Evolutionary conservation across 2,888 invertebrate species (phyloP).

Genomic region (Cacoxenus indagator): DNA sequence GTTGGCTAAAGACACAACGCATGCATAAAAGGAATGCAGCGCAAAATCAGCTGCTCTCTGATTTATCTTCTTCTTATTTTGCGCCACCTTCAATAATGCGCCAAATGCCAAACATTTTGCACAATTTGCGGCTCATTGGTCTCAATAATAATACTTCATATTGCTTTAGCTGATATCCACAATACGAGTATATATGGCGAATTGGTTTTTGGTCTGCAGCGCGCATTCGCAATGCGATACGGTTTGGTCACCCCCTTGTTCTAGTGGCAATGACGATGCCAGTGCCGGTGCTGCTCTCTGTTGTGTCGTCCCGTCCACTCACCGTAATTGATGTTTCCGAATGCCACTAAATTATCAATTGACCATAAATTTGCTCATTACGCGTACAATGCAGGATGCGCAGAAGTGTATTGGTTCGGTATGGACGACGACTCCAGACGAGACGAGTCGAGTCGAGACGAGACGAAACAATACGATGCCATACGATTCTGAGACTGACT

Average conservation of each 20-base stretch:
- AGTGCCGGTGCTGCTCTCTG: background rate
- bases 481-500: slow-evolving; percentile 25
- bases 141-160: slow-evolving; percentile 67
- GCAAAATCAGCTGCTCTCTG: background rate
- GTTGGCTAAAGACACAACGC: too few relatives aligned
- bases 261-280: slow-evolving; percentile 5
- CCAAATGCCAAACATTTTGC: slow-evolving; percentile 62
- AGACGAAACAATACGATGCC: background rate
- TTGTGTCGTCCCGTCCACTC: slow-evolving; percentile 18
- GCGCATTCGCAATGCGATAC: background rate
- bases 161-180: slow-evolving; percentile 35
- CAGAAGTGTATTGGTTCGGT: slow-evolving; percentile 1
- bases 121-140: slow-evolving; percentile 68
- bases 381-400: slow-evolving; percentile 44
- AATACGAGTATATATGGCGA: slow-evolving; percentile 19
- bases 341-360: slow-evolving; percentile 71
- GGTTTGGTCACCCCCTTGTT: background rate
- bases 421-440: background rate
- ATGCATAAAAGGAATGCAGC: background rate
- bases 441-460: background rate
- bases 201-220: background rate
- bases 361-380: slow-evolving; percentile 71
- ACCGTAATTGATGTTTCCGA: slow-evolving; percentile 70
- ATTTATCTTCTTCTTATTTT: background rate
- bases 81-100: slow-evolving; percentile 14